Evolutionary conservation across 2,113 vertebrate genomes (phyloP).

Genomic region (Phylloscopus whistleri): DNA sequence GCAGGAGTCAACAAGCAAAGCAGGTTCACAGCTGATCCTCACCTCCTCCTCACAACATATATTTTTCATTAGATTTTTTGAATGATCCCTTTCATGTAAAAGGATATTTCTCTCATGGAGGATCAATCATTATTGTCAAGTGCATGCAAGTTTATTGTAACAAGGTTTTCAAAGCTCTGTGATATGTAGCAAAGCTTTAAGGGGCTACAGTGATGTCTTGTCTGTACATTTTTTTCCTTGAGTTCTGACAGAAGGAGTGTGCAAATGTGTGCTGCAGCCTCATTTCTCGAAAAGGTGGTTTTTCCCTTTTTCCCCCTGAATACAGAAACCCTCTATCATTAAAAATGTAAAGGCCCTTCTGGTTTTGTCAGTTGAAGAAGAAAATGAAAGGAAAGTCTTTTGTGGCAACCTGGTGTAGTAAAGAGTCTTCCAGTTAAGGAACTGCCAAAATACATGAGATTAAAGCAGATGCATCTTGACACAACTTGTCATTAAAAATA

Average conservation of each 20-base stretch:
- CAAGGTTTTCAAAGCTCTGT: background rate
- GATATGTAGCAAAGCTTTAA: conserved; percentile 3
- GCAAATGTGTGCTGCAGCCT: background rate
- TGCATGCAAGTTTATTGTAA: background rate
- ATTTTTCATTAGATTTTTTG: background rate
- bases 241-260: background rate
- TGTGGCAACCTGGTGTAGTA: background rate
- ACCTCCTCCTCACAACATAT: background rate
- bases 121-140: background rate
- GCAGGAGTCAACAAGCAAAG: background rate
- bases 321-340: background rate
- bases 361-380: background rate
- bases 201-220: background rate
- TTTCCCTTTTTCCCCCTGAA: background rate
- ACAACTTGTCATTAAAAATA: conserved; percentile 26
- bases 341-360: conserved; percentile 30
- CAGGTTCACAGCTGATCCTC: background rate
- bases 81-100: background rate
- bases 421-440: background rate
- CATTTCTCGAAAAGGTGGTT: background rate
- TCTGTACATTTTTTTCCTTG: background rate
- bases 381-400: background rate
- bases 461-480: background rate
- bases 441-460: background rate
- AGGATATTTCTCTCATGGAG: background rate